Base-by-base conservation (phyloP, 2,113 vertebrate species). In the Brachirus orientalis region DNA sequence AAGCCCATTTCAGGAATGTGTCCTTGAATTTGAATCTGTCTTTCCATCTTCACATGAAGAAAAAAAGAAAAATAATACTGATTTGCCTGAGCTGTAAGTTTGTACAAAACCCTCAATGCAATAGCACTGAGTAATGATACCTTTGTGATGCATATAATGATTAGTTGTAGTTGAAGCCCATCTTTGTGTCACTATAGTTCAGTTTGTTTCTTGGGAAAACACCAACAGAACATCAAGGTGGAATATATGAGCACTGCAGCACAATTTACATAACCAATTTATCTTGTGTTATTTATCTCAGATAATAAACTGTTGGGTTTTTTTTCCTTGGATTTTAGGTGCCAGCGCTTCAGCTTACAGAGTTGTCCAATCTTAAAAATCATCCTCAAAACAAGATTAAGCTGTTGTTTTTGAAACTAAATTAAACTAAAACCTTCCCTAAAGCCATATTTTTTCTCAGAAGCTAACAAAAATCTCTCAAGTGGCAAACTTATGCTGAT, bases 21-120 rank as follows among this genome's bases (percentile, higher is more conserved):
- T 74, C 65, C 80, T 81, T 73, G 75, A 57, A 28, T 28, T 28
- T 28, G n/a, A n/a, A n/a, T n/a, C n/a, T n/a, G 5, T 28, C 22
- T 28, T 28, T 28, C 22, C 22, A n/a, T n/a, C n/a, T n/a, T n/a
- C n/a, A n/a, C n/a, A n/a, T n/a, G 5, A 28, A 28, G 2, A 5
- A 28, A 3, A 28, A 28, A 28, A 28, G 5, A 28, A 28, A 28
- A 28, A 28, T 28, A 3, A 28, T 28, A 28, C 28, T 3, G 28
- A 28, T 28, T 28, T 28, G 28, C n/a, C n/a, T n/a, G n/a, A n/a
- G n/a, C n/a, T n/a, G n/a, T n/a, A 28, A 28, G 22, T 28, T 28
- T 28, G 22, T 28, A 28, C 22, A 28, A 2, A 28, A 28, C 22
- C 22, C 22, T 3, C 22, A 28, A 28, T 28, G 1, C 28, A 28